A percentile compares a stretch with the other conserved stretches of the same genome.
Evolutionary conservation across 2,888 invertebrate species (phyloP).

Genomic region (Tribolium freemani): DNA sequence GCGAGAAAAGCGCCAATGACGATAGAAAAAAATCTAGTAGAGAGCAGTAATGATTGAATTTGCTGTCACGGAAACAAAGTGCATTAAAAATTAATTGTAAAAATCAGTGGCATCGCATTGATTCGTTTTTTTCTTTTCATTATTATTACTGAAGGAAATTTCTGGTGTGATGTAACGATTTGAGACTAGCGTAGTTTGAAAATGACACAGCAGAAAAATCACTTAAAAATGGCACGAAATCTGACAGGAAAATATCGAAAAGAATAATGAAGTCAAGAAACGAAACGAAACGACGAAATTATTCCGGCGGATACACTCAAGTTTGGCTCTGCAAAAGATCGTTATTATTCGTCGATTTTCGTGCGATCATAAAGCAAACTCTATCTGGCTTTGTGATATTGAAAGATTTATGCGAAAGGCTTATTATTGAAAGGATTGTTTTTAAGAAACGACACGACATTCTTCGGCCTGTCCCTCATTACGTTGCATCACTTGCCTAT

Average conservation of each 20-base stretch:
- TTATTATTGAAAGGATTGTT: conserved; percentile 37
- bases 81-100: conserved; percentile 22
- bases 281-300: conserved; percentile 32
- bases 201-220: conserved; percentile 35
- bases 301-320: conserved; percentile 36
- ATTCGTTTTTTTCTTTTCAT: conserved; percentile 15
- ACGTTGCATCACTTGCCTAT: conserved; percentile 39
- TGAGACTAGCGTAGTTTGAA: conserved; percentile 37
- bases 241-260: conserved; percentile 37
- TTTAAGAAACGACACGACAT: conserved; percentile 34
- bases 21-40: not conserved
- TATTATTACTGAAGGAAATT: not conserved
- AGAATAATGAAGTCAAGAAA: conserved; percentile 40
- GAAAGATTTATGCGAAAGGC: conserved; percentile 38
- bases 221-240: conserved; percentile 35
- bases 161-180: not conserved
- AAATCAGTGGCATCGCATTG: conserved; percentile 16
- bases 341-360: conserved; percentile 40
- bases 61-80: conserved; percentile 17
- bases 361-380: conserved; percentile 31
- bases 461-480: conserved; percentile 29
- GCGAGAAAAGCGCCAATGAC: not conserved
- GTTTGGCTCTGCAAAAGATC: conserved; percentile 31
- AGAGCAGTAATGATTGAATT: conserved; percentile 17
- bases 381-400: conserved; percentile 22